These are phyloP conservation scores for Glyphotaelius pellucidus DNA, from an alignment of 2,888 invertebrate species.

Conservation along the genomic window DNA sequence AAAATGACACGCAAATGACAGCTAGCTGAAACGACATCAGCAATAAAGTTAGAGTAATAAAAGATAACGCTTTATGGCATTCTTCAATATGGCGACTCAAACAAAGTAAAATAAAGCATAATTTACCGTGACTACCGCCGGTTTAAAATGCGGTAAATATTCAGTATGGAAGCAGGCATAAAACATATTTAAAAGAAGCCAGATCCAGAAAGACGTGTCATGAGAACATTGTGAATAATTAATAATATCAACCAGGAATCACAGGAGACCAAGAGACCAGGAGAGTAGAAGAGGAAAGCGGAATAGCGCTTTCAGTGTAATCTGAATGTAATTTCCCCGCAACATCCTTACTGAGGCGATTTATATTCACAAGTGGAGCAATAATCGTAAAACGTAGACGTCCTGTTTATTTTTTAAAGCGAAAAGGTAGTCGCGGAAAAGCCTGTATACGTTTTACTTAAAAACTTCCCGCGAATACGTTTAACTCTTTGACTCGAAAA, in stretches of 20 bases:
- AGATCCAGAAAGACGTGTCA: neutral
- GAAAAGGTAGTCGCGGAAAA: slow-evolving; percentile 7
- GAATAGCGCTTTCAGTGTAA: slow-evolving; percentile 13
- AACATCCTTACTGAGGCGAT: slow-evolving; percentile 48
- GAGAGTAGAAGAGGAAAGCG: neutral
- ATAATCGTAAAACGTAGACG: slow-evolving; percentile 54
- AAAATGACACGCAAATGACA: neutral
- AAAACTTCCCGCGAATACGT: slow-evolving; percentile 8
- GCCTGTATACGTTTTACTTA: slow-evolving; percentile 36
- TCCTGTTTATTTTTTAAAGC: slow-evolving; percentile 51
- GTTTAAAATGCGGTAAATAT: slow-evolving; percentile 8
- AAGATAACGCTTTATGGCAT: neutral
- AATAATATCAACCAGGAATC: slow-evolving; percentile 29
- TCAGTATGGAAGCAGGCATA: neutral
- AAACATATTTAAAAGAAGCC: neutral
- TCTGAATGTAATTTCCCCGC: slow-evolving; percentile 42
- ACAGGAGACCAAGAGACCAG: slow-evolving; percentile 4
- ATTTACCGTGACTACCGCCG: neutral
- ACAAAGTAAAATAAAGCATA: neutral
- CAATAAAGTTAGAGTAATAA: neutral
- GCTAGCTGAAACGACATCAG: neutral
- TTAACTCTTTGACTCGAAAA: slow-evolving; percentile 13
- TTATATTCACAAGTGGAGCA: slow-evolving; percentile 57
- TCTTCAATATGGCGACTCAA: neutral
- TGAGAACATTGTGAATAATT: slow-evolving; percentile 13